Evolutionary conservation across 2,888 invertebrate species (phyloP).

Genomic region (Sarcophaga rosellei): DNA sequence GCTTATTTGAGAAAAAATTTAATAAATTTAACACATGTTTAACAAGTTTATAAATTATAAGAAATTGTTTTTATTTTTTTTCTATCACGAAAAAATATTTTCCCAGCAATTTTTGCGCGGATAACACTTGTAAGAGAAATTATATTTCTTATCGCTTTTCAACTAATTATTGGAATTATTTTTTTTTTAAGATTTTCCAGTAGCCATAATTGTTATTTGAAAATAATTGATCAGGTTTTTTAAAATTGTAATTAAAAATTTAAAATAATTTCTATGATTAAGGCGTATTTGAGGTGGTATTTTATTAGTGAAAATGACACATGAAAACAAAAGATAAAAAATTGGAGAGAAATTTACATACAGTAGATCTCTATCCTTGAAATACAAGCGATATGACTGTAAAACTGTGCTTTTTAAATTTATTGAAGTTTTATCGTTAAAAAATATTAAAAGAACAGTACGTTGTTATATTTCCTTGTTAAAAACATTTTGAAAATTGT

Average conservation of each 20-base stretch:
- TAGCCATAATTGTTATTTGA: constrained; percentile 23
- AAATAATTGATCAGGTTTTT: background rate
- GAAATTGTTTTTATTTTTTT: too few relatives aligned
- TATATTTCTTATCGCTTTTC: background rate
- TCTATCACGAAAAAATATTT: constrained; percentile 21
- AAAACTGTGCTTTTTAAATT: too few relatives aligned
- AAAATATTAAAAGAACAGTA: too few relatives aligned
- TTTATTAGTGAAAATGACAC: too few relatives aligned
- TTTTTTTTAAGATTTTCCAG: constrained; percentile 10
- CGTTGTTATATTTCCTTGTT: too few relatives aligned
- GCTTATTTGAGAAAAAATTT: constrained; percentile 7
- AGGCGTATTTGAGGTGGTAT: too few relatives aligned
- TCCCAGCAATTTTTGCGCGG: constrained; percentile 19
- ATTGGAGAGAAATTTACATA: too few relatives aligned
- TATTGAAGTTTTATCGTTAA: too few relatives aligned
- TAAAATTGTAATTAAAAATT: background rate
- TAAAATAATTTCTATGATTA: background rate
- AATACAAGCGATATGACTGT: too few relatives aligned
- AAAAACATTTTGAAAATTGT: too few relatives aligned
- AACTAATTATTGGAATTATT: constrained; percentile 14
- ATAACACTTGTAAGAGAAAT: constrained; percentile 1
- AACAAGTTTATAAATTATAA: constrained; percentile 57
- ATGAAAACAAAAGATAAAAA: too few relatives aligned
- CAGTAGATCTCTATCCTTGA: too few relatives aligned
- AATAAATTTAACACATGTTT: constrained; percentile 58